Conservation (phyloP, 2,797 vertebrate genomes). For the Rhabdophis nuchalis region DNA sequence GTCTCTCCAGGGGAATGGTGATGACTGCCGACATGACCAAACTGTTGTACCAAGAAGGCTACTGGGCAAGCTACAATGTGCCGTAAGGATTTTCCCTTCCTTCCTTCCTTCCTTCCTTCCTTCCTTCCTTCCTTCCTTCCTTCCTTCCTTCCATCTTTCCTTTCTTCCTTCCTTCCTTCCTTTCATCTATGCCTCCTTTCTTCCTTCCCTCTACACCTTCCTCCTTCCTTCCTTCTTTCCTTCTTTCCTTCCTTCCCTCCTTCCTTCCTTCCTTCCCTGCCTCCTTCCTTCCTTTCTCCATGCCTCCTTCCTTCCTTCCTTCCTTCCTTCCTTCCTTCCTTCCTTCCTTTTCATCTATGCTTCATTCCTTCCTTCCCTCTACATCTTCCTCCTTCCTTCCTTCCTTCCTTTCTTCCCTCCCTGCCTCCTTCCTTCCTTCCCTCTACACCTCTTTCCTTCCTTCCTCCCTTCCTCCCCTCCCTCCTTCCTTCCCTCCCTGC, state of each 20-base stretch:
- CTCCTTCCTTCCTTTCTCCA: not conserved
- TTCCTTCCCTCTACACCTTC: no score
- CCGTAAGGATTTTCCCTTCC: constrained; percentile 74
- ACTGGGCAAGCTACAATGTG: constrained; percentile 96
- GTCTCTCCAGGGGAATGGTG: constrained; percentile 75
- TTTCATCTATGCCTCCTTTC: no score
- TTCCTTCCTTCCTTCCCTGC: not conserved
- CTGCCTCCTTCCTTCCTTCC: not conserved
- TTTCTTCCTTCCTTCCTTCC: not conserved
- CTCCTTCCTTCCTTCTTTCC: no score
- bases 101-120: not conserved
- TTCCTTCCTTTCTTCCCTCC: not conserved
- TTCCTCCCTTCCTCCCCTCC: not conserved
- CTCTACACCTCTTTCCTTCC: not conserved
- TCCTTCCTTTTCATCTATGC: not conserved
- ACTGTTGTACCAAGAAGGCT: constrained; percentile 81
- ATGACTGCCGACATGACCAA: constrained; percentile 77
- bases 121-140: not conserved
- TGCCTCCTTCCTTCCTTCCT: not conserved
- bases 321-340: not conserved
- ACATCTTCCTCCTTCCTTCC: not conserved
- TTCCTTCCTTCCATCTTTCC: no score
- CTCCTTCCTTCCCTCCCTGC: not conserved
- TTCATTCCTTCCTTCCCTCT: not conserved
- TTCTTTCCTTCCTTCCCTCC: not conserved